Base-by-base conservation (phyloP, 2,113 vertebrate genomes). In the Aptenodytes patagonicus region DNA sequence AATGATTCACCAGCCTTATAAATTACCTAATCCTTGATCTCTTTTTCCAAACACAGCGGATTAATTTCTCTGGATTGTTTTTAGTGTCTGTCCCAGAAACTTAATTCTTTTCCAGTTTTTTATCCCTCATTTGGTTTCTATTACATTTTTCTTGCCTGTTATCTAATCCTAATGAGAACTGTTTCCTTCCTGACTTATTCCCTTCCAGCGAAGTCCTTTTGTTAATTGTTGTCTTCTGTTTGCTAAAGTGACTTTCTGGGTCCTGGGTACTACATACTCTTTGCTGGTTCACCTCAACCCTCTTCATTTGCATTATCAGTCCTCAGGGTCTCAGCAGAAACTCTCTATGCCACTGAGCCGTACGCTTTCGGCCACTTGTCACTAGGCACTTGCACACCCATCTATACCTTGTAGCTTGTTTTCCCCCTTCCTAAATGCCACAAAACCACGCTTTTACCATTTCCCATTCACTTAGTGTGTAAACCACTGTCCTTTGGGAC, bases 1-100 rank as follows among this genome's bases (percentile, higher is more conserved):
- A 76, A 31, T 89, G 91, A 96, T 95, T 96, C 96, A 94, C 32
- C 61, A 72, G 44, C 31, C 40, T 82, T 38, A 69, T 51, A 52
- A 93, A 87, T 92, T 83, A 72, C 80, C 61, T 66, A 89, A 89
- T 77, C 73, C 83, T 88, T 61, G 38, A 90, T 69, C 76, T 94
- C 81, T 61, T 75, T 57, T 58, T 65, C 77, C 83, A 87, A 92
- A 76, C 34, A 29, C 40, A 91, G 40, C 1, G 1, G 34, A 81
- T 68, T 26, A 76, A 86, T 87, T 89, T 81, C 65, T 83, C 38
- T 49, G 57, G 52, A 16, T 65, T 65, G 54, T 34, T 82, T 93
- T 65, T 17, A 83, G 49, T 44, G 31, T 77, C 62, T 83, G 44
- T 49, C 73, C 31, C 47, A 61, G 58, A 70, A 95, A 70, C 19